Evolutionary conservation across 2,113 vertebrate genomes (phyloP), one percentile per base, ranked within the genome.

Genomic region (Muntiacus reevesi): DNA sequence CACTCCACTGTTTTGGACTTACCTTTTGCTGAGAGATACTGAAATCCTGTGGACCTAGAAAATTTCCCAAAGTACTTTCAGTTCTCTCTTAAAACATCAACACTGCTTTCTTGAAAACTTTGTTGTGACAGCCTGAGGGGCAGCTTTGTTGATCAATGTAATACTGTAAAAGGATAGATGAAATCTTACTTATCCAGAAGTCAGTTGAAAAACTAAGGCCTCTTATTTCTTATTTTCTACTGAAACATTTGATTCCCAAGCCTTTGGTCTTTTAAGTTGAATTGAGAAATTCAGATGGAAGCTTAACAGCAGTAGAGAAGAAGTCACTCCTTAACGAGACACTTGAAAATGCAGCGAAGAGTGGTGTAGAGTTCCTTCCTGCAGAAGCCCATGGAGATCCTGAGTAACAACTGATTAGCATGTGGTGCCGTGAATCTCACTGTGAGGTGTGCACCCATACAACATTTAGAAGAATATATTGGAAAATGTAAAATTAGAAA

Each of bases 51-150:
- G 10, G 36, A 90, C 59, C 74, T 92, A 86, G 78, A 98, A 95
- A 84, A 91, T 79, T 95, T 94, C 81, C 91, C 54, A 50, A n/a
- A 45, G 33, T 85, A n/a, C 64, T 97, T 96, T 98, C 96, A 97
- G 59, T 97, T 97, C 87, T 96, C 23, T 91, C 64, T 94, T 57
- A 84, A 93, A 95, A 94, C 57, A 95, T 94, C 71, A 92, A 33
- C 30, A 74, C 5, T 19, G 25, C 62, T 96, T 97, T 87, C 90
- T 92, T 92, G 57, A 96, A 94, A 89, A 86, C 28, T 40, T 91
- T 43, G 17, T 55, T 84, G 36, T 78, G 60, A 84, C 50, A 91
- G 40, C 5, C 23, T 47, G 43, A 96, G 81, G 54, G 50, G 45
- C 64, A 74, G 23, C 50, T 91, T 89, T 79, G 16, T 36, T 89